These are phyloP conservation scores for Sipha flava DNA, from an alignment of 1,140 invertebrate species.

Conservation along the genomic window DNA sequence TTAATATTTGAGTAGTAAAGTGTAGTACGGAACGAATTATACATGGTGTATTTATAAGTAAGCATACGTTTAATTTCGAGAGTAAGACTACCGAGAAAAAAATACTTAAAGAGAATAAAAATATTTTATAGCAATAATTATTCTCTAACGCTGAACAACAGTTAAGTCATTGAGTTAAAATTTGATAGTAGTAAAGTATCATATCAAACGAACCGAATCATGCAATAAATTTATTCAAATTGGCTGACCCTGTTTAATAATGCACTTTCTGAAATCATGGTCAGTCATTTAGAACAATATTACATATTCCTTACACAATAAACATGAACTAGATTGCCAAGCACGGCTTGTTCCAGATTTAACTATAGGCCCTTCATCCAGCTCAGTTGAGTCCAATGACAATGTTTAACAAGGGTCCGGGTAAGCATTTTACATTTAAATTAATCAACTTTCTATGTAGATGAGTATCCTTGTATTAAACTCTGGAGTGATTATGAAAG, in stretches of 20 bases:
- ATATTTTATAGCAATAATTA: too few relatives aligned
- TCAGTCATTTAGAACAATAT: neutral
- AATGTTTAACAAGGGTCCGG: conserved; percentile 24
- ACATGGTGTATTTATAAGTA: too few relatives aligned
- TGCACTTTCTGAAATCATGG: neutral
- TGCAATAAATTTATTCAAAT: neutral
- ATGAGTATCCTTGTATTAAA: too few relatives aligned
- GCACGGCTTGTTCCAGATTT: neutral
- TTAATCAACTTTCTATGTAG: neutral
- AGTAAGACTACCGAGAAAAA: too few relatives aligned
- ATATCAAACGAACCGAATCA: neutral
- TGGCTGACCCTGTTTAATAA: neutral
- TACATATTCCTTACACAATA: neutral
- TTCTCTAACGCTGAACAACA: too few relatives aligned
- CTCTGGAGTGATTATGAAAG: too few relatives aligned
- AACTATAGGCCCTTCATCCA: neutral
- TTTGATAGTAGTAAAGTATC: neutral
- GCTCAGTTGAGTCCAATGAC: neutral
- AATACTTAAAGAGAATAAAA: too few relatives aligned
- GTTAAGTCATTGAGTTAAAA: too few relatives aligned
- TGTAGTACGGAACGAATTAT: too few relatives aligned
- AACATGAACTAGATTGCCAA: conserved; percentile 25
- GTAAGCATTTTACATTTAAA: neutral
- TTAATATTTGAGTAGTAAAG: too few relatives aligned
- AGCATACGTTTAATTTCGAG: too few relatives aligned